Percentiles rank a stretch among this genome's conserved stretches.
phyloP scores from a whole-genome alignment of 2,888 invertebrate genomes.

The Platycheirus albimanus region DNA sequence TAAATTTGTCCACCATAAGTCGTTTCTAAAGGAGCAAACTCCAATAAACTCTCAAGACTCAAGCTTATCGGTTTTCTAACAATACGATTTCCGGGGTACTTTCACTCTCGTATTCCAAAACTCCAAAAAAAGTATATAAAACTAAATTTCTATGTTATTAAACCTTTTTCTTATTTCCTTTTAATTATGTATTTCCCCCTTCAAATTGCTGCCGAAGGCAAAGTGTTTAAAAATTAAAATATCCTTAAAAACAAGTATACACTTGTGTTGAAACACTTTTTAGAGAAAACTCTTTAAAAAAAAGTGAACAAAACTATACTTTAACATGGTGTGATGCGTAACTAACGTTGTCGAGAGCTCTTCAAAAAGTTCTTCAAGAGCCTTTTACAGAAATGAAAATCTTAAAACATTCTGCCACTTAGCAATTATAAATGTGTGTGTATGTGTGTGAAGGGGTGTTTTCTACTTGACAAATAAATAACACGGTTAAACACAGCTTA shows the following conservation, averaged over 20 bases:
- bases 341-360: conserved; percentile 21
- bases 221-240: background rate
- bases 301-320: conserved; percentile 1
- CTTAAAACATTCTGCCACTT: conserved; percentile 23
- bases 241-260: background rate
- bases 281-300: background rate
- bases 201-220: no score
- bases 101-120: no score
- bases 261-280: background rate
- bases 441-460: background rate
- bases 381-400: conserved; percentile 13
- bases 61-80: no score
- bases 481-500: conserved; percentile 19
- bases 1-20: no score
- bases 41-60: no score
- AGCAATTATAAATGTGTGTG: conserved; percentile 6
- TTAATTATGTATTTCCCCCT: background rate
- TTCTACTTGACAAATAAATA: conserved; percentile 25
- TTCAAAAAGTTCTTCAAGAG: conserved; percentile 26
- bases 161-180: no score
- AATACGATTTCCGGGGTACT: no score
- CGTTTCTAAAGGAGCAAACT: no score
- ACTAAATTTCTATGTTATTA: no score
- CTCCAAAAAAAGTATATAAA: no score
- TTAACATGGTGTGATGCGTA: conserved; percentile 6